A percentile compares a stretch with the other conserved stretches of the same genome.
These are phyloP conservation scores for Meghimatium bilineatum DNA, from an alignment of 2,888 invertebrate species.

Conservation along the genomic window DNA sequence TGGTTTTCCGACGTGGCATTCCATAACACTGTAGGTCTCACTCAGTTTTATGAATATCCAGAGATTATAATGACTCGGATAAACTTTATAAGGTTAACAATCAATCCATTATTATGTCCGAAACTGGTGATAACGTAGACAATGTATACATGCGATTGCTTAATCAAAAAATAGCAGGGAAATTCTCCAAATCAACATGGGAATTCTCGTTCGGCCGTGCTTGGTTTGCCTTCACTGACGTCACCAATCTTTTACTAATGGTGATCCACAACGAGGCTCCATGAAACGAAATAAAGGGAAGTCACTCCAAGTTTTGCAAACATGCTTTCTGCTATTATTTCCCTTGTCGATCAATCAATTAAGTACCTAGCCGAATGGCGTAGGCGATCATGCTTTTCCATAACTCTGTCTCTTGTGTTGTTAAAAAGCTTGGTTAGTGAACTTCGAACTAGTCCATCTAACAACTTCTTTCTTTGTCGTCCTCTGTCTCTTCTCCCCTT, in stretches of 20 bases:
- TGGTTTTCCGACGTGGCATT: conserved; percentile 52
- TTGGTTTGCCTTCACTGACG: conserved; percentile 38
- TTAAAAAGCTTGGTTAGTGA: too few relatives aligned
- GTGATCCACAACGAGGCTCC: conserved; percentile 39
- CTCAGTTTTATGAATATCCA: conserved; percentile 13
- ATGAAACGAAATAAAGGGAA: background rate
- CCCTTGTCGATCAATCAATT: too few relatives aligned
- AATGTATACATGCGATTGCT: background rate
- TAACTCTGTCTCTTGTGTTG: too few relatives aligned
- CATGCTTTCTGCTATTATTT: background rate
- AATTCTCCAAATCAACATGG: conserved; percentile 44
- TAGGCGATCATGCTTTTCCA: too few relatives aligned
- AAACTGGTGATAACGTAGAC: background rate
- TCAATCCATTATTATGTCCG: conserved; percentile 26
- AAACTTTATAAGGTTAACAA: background rate
- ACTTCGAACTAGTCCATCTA: too few relatives aligned
- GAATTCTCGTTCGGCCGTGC: conserved; percentile 31
- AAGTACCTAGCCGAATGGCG: too few relatives aligned
- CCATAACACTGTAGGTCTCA: conserved; percentile 39
- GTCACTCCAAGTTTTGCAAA: background rate
- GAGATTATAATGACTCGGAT: background rate
- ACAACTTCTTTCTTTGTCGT: too few relatives aligned
- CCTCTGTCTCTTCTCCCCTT: too few relatives aligned
- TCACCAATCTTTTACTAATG: conserved; percentile 46
- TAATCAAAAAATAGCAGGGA: conserved; percentile 39